Conservation (phyloP, 2,888 invertebrate species). For the Ecliptopera silaceata region DNA sequence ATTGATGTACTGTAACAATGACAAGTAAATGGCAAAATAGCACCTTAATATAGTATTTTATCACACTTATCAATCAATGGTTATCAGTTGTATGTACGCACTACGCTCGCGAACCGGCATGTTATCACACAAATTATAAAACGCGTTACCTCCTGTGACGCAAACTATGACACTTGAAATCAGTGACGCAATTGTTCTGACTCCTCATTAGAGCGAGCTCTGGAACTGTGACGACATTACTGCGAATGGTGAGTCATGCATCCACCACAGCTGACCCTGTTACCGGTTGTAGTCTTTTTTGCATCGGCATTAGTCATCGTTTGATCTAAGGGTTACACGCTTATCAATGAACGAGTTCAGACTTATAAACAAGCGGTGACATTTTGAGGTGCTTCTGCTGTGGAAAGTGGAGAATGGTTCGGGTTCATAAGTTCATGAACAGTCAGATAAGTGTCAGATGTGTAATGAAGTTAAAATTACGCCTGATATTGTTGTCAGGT, state of each 20-base stretch:
- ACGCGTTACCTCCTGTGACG: conserved; percentile 50
- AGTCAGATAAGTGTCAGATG: conserved; percentile 8
- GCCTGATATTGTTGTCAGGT: conserved; percentile 3
- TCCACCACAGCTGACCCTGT: conserved; percentile 56
- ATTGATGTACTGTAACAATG: too few relatives aligned
- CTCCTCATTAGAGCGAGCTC: conserved; percentile 45
- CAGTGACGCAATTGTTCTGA: conserved; percentile 50
- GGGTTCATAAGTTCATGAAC: conserved; percentile 16
- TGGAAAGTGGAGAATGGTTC: background rate
- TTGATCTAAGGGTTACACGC: conserved; percentile 51
- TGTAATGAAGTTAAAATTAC: background rate
- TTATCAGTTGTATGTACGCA: conserved; percentile 41
- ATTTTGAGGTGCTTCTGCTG: conserved; percentile 11
- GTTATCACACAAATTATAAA: conserved; percentile 34
- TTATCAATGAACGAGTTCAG: conserved; percentile 63
- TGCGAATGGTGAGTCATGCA: conserved; percentile 69
- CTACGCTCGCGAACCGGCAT: conserved; percentile 32
- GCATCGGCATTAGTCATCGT: conserved; percentile 69
- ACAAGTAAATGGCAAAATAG: background rate
- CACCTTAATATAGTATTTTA: conserved; percentile 24
- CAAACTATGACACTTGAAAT: conserved; percentile 44
- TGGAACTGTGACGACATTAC: conserved; percentile 72
- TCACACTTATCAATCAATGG: conserved; percentile 23
- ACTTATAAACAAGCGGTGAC: conserved; percentile 37
- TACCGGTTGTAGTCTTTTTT: conserved; percentile 62